Evolutionary conservation across 37 sponge, comb jelly and placozoan species (phyloP).

Genomic region (Mnemiopsis leidyi): DNA sequence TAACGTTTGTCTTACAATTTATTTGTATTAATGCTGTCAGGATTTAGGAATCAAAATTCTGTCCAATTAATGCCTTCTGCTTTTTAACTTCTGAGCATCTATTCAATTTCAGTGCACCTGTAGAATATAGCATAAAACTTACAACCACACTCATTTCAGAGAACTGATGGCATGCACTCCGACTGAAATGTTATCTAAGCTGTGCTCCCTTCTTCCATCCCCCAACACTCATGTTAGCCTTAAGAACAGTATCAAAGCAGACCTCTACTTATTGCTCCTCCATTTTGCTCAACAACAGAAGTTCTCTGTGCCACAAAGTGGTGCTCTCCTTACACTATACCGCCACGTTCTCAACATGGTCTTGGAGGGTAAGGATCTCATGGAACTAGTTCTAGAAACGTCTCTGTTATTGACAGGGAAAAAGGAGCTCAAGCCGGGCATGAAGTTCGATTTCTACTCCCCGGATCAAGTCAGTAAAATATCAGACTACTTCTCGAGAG

Average conservation of each 20-base stretch:
- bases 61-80: too few species aligned
- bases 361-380: not conserved
- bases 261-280: not conserved
- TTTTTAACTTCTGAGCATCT: too few species aligned
- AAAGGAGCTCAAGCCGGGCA: conserved; percentile 33
- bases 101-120: too few species aligned
- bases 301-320: not conserved
- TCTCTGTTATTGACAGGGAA: conserved; percentile 10
- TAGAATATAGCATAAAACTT: not conserved
- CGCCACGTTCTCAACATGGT: conserved; percentile 18
- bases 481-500: not conserved
- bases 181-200: not conserved
- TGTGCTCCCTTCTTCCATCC: not conserved
- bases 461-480: conserved; percentile 2
- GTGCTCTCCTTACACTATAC: conserved; percentile 23
- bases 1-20: not conserved
- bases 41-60: too few species aligned
- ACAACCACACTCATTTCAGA: not conserved
- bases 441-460: conserved; percentile 44
- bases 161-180: conserved; percentile 6
- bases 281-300: conserved; percentile 51
- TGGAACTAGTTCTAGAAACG: not conserved
- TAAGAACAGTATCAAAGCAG: conserved; percentile 42
- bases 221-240: conserved; percentile 38
- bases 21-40: too few species aligned